A percentile compares a stretch with the other conserved stretches of the same genome.
phyloP scores from a whole-genome alignment of 2,797 vertebrate genomes.

The Peromyscus attwateri region DNA sequence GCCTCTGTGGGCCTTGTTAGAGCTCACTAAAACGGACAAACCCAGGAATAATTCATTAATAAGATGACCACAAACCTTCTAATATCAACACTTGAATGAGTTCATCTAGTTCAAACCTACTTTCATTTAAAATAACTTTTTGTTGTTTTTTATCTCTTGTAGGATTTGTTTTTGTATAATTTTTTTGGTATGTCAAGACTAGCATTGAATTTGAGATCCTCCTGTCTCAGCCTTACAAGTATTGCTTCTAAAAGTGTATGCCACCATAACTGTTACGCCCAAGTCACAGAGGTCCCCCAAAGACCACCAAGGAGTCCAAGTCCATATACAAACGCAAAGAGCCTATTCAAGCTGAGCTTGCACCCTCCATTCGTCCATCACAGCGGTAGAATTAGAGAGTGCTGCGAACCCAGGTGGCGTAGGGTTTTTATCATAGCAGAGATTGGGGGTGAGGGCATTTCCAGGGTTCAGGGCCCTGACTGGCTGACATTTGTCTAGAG shows the following conservation, averaged over 20 bases:
- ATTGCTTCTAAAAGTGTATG: neutral
- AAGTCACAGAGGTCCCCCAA: too few species aligned
- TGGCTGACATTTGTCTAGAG: too few species aligned
- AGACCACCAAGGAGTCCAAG: too few species aligned
- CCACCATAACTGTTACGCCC: neutral
- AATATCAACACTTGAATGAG: neutral
- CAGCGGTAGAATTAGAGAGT: too few species aligned
- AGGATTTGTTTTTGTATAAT: neutral
- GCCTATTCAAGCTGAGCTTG: too few species aligned
- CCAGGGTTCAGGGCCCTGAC: too few species aligned
- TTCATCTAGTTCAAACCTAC: neutral
- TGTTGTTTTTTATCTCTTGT: neutral
- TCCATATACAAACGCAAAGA: too few species aligned
- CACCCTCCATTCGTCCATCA: too few species aligned
- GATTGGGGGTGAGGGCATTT: too few species aligned
- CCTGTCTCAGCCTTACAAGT: neutral
- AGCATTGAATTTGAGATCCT: neutral
- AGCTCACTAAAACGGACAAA: neutral
- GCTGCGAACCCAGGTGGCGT: too few species aligned
- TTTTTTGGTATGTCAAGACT: too few species aligned
- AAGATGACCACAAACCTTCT: neutral
- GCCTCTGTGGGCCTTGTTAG: neutral
- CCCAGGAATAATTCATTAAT: neutral
- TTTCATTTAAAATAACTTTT: slow-evolving; percentile 8
- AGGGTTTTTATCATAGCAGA: too few species aligned